phyloP scores from a whole-genome alignment of 2,888 invertebrate genomes.

The Bruchidius siliquastri region DNA sequence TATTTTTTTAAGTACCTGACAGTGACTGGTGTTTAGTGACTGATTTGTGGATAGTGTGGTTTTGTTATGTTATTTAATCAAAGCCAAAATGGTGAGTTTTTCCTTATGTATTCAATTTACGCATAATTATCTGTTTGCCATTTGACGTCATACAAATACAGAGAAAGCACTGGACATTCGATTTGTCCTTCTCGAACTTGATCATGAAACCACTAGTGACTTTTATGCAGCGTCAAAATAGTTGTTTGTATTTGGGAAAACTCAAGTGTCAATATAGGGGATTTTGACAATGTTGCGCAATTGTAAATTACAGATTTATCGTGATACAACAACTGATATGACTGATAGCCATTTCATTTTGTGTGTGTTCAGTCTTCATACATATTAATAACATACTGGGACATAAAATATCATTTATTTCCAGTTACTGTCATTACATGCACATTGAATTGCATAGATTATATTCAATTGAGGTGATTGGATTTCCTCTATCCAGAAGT shows the following conservation, averaged over 20 bases:
- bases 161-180: background rate
- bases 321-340: background rate
- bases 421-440: background rate
- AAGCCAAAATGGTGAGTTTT: slow-evolving; percentile 1
- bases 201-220: background rate
- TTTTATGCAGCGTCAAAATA: background rate
- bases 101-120: background rate
- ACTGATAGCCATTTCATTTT: background rate
- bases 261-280: background rate
- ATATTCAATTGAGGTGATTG: background rate
- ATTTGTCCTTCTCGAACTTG: background rate
- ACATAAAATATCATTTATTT: background rate
- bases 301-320: background rate
- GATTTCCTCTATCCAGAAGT: too few species aligned
- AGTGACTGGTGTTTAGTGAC: background rate
- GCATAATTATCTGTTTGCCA: background rate
- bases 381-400: background rate
- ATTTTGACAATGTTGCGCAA: background rate
- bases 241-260: background rate
- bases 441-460: background rate
- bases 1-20: background rate
- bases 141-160: background rate
- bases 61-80: slow-evolving; percentile 1
- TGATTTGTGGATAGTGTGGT: background rate
- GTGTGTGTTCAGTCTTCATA: background rate